These are phyloP conservation scores for Lithophane socia DNA, from an alignment of 2,888 invertebrate species.

Conservation along the genomic window DNA sequence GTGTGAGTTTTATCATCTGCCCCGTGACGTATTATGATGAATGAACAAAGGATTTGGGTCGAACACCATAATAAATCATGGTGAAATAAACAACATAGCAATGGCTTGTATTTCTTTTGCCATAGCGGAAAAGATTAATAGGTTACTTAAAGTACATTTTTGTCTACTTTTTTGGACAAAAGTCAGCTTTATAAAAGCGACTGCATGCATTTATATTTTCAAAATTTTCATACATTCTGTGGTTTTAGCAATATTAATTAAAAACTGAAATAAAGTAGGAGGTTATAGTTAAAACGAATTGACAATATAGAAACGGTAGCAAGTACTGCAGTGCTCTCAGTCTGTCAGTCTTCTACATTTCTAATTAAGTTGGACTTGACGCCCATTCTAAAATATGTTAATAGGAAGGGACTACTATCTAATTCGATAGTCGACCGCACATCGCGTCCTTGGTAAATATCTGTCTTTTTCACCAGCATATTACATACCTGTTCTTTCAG, in stretches of 20 bases:
- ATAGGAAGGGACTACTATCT: neutral
- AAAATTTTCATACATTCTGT: neutral
- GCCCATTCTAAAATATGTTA: neutral
- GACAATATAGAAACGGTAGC: neutral
- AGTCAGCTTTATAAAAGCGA: neutral
- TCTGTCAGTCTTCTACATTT: neutral
- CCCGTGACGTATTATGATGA: slow-evolving; percentile 51
- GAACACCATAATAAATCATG: slow-evolving; percentile 60
- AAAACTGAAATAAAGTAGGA: neutral
- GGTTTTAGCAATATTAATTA: neutral
- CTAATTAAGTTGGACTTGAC: neutral
- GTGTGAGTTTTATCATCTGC: slow-evolving; percentile 58
- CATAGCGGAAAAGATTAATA: slow-evolving; percentile 38
- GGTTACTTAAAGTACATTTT: slow-evolving; percentile 1
- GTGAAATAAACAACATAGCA: slow-evolving; percentile 46
- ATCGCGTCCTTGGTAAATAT: too few relatives aligned
- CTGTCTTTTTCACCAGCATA: too few relatives aligned
- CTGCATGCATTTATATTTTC: slow-evolving; percentile 1
- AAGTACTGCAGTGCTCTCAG: neutral
- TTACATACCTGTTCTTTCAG: too few relatives aligned
- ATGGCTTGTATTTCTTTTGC: slow-evolving; percentile 32
- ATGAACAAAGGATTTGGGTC: slow-evolving; percentile 53
- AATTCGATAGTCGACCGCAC: neutral
- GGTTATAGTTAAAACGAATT: neutral
- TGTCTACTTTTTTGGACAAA: slow-evolving; percentile 11